Conservation (phyloP, 2,797 vertebrate genomes). For the Hypotaenidia okinawae region DNA sequence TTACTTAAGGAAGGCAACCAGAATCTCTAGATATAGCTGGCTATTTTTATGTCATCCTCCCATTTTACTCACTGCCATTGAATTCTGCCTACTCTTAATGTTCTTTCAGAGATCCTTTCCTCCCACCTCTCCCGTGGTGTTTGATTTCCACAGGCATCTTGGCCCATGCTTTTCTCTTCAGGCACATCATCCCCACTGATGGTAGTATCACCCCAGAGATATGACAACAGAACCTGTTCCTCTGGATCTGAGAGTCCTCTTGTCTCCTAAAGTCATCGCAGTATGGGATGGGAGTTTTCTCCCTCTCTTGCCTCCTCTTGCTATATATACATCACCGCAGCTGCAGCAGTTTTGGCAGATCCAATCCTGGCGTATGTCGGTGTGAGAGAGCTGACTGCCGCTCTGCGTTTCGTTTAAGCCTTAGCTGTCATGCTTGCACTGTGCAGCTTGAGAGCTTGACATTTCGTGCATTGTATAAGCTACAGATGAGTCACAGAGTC, state of each 20-base stretch:
- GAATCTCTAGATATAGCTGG: background rate
- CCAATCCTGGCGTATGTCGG: background rate
- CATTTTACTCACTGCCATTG: background rate
- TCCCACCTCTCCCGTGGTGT: background rate
- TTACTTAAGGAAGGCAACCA: background rate
- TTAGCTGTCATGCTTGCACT: background rate
- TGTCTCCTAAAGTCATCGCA: background rate
- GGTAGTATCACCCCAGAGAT: background rate
- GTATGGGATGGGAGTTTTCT: background rate
- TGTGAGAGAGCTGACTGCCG: background rate
- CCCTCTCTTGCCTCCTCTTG: background rate
- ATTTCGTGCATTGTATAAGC: background rate
- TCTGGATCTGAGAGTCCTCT: background rate
- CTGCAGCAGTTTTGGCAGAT: background rate
- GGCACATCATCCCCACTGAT: background rate
- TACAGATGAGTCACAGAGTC: slow-evolving; percentile 27
- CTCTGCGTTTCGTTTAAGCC: background rate
- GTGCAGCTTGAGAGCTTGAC: background rate
- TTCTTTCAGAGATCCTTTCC: background rate
- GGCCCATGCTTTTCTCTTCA: background rate
- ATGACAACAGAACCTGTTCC: background rate
- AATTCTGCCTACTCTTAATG: background rate
- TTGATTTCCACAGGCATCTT: background rate
- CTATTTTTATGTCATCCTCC: slow-evolving; percentile 4
- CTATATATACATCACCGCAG: background rate